Evolutionary conservation across 2,797 vertebrate species (phyloP).

Genomic region (Macroramphosus scolopax): DNA sequence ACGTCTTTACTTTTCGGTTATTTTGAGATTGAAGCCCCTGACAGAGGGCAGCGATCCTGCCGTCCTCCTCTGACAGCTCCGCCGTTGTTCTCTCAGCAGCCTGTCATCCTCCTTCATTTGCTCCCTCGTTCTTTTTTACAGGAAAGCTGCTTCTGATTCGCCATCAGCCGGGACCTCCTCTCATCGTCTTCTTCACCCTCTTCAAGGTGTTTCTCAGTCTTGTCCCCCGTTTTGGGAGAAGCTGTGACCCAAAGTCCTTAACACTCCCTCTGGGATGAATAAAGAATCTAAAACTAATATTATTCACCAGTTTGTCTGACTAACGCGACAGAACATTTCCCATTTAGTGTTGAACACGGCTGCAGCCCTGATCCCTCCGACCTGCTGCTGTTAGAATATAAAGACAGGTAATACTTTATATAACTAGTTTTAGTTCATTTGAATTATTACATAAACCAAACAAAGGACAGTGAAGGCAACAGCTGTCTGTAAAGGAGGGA

Average conservation of each 20-base stretch:
- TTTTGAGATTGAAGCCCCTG: constrained; percentile 33
- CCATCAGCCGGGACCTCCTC: constrained; percentile 2
- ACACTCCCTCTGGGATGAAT: too few relatives aligned
- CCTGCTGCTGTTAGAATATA: background rate
- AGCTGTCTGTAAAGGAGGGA: too few relatives aligned
- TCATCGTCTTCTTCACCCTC: background rate
- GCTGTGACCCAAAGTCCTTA: too few relatives aligned
- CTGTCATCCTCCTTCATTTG: constrained; percentile 3
- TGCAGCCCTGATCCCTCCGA: background rate
- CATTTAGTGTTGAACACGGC: background rate
- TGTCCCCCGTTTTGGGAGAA: too few relatives aligned
- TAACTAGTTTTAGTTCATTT: background rate
- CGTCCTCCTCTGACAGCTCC: constrained; percentile 34
- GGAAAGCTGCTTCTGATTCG: constrained; percentile 3
- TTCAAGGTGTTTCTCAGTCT: background rate
- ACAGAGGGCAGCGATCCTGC: constrained; percentile 38
- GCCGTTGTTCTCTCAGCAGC: too few relatives aligned
- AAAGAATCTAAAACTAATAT: too few relatives aligned
- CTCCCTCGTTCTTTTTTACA: background rate
- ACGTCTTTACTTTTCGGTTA: constrained; percentile 34
- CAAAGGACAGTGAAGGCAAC: too few relatives aligned
- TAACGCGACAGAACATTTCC: too few relatives aligned
- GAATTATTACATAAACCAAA: too few relatives aligned
- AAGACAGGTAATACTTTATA: background rate
- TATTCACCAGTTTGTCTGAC: background rate